phyloP scores from a whole-genome alignment of 2,113 vertebrate species.

The Crotalus horridus region DNA sequence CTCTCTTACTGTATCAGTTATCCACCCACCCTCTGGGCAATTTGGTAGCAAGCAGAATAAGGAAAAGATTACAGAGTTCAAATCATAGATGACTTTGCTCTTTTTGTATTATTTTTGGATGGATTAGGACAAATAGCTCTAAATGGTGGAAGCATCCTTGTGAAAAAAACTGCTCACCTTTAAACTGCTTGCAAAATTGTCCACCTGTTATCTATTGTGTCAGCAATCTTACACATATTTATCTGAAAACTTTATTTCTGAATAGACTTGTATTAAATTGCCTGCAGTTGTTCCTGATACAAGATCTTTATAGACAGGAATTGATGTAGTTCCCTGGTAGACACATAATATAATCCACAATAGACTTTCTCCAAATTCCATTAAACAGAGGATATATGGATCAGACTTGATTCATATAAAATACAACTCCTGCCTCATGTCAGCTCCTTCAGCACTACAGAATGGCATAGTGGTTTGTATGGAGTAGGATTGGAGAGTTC shows the following conservation, averaged over 20 bases:
- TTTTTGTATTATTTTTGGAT: not conserved
- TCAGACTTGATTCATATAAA: not conserved
- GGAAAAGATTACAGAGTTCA: conserved; percentile 27
- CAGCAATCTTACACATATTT: not conserved
- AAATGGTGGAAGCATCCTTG: not conserved
- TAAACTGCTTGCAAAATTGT: not conserved
- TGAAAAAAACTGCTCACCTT: not conserved
- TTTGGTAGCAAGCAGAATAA: not conserved
- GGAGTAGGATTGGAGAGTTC: not conserved
- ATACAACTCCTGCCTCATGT: not conserved
- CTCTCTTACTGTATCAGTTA: conserved; percentile 49
- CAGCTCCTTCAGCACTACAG: not conserved
- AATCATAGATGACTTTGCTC: not conserved
- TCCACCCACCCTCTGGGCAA: conserved; percentile 24
- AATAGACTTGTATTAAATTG: not conserved
- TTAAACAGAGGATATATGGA: not conserved
- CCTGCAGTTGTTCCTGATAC: not conserved
- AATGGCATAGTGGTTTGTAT: not conserved
- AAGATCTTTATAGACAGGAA: not conserved
- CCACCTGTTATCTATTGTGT: not conserved
- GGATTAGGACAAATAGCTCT: not conserved
- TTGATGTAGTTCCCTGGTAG: not conserved
- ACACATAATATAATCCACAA: not conserved
- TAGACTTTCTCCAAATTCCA: not conserved
- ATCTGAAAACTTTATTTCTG: not conserved